Conservation (phyloP, 2,888 invertebrate species). For the Atrina japonica region DNA sequence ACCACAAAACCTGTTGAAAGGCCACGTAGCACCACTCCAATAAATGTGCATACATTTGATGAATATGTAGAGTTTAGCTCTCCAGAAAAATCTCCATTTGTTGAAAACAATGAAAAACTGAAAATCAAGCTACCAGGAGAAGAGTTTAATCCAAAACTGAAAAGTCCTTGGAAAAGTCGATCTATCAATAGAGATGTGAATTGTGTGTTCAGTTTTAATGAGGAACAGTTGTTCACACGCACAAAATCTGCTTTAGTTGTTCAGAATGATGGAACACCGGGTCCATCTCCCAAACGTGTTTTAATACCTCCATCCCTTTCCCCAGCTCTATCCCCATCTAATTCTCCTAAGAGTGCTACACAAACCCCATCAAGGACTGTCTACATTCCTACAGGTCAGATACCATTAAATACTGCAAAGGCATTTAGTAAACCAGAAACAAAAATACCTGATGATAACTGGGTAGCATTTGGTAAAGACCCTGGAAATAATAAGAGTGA, state of each 20-base stretch:
- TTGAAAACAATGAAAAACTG: slow-evolving; percentile 63
- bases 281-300: slow-evolving; percentile 68
- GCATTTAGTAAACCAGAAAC: no score
- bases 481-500: background rate
- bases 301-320: slow-evolving; percentile 73
- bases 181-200: slow-evolving; percentile 45
- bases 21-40: slow-evolving; percentile 74
- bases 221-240: slow-evolving; percentile 72
- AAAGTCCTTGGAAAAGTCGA: slow-evolving; percentile 56
- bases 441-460: background rate
- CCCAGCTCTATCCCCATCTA: slow-evolving; percentile 64
- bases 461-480: slow-evolving; percentile 20
- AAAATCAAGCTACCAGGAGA: slow-evolving; percentile 73
- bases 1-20: slow-evolving; percentile 73
- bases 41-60: slow-evolving; percentile 71
- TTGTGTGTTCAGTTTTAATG: slow-evolving; percentile 67
- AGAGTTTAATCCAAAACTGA: slow-evolving; percentile 61
- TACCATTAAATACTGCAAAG: no score
- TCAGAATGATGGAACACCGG: slow-evolving; percentile 59
- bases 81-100: slow-evolving; percentile 63
- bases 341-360: slow-evolving; percentile 28
- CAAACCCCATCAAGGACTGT: no score
- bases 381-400: no score
- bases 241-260: slow-evolving; percentile 72
- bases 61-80: slow-evolving; percentile 72